Percentiles rank a stretch among this genome's conserved stretches.
These are phyloP conservation scores for Leucosticte australis DNA, from an alignment of 2,113 vertebrate species.

Conservation along the genomic window DNA sequence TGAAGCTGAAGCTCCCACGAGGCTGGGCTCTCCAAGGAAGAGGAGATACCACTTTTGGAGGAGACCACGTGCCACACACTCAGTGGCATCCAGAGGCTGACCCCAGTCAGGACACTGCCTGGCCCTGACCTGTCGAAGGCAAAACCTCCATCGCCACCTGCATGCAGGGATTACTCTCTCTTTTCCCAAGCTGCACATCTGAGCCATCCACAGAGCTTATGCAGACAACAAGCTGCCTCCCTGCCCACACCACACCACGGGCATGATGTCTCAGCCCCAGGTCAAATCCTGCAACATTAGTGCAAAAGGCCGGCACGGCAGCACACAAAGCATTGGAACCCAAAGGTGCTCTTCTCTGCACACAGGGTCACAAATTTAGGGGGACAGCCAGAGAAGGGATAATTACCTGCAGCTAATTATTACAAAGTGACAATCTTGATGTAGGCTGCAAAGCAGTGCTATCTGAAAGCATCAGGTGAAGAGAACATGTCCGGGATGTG, in stretches of 20 bases:
- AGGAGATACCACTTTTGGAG: background rate
- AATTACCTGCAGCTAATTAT: background rate
- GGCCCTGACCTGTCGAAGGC: fast-evolving
- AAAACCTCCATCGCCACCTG: background rate
- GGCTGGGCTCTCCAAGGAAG: background rate
- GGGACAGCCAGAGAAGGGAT: background rate
- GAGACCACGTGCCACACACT: fast-evolving
- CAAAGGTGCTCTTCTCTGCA: background rate
- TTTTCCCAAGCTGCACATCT: background rate
- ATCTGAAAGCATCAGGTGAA: background rate
- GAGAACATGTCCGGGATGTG: fast-evolving
- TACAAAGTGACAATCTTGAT: background rate
- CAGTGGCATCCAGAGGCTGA: background rate
- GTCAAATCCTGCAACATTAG: background rate
- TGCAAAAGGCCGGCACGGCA: background rate
- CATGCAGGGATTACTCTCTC: background rate
- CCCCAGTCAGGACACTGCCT: fast-evolving
- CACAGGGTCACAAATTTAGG: background rate
- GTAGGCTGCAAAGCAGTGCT: background rate
- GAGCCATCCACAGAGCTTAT: background rate
- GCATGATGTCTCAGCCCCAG: background rate
- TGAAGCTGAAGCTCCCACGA: background rate
- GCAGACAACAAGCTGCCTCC: background rate
- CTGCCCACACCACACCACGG: fast-evolving
- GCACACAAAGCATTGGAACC: background rate